phyloP scores from a whole-genome alignment of 23 tunicate genomes.

The Botrylloides violaceus region DNA sequence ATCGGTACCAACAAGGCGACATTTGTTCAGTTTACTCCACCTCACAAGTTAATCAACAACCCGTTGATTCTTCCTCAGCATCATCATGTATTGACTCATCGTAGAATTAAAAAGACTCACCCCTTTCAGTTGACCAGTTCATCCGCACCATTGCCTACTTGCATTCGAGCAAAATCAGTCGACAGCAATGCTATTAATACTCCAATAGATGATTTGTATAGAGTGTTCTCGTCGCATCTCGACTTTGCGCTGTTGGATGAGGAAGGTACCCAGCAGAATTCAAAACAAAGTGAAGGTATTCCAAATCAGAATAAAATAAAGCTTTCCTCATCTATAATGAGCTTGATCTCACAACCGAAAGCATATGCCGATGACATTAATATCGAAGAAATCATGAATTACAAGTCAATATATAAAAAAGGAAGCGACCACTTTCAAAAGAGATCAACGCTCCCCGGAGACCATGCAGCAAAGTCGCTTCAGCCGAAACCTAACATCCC shows the following conservation, averaged over 20 bases:
- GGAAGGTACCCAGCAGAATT: not conserved
- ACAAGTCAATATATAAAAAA: not conserved
- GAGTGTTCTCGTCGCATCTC: not conserved
- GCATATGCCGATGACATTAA: constrained; percentile 3
- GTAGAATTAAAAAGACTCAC: not conserved
- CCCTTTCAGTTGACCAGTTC: constrained; percentile 4
- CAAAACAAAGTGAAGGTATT: not conserved
- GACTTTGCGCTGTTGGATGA: not conserved
- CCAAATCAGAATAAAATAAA: not conserved
- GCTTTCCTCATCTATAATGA: constrained; percentile 12
- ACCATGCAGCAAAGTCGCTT: not conserved
- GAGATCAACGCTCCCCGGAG: not conserved
- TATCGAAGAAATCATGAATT: constrained; percentile 10
- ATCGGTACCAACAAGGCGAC: constrained; percentile 47
- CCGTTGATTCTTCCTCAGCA: not conserved
- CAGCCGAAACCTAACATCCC: not conserved
- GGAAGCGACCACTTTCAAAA: not conserved
- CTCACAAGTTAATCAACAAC: constrained; percentile 29
- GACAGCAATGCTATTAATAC: constrained; percentile 15
- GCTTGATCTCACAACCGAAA: not conserved
- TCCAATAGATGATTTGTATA: not conserved
- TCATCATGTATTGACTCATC: not conserved
- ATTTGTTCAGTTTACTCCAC: constrained; percentile 57
- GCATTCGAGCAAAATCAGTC: constrained; percentile 42
- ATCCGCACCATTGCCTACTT: constrained; percentile 36